Evolutionary conservation across 2,888 invertebrate species (phyloP).

Genomic region (Mycalesis mineus): DNA sequence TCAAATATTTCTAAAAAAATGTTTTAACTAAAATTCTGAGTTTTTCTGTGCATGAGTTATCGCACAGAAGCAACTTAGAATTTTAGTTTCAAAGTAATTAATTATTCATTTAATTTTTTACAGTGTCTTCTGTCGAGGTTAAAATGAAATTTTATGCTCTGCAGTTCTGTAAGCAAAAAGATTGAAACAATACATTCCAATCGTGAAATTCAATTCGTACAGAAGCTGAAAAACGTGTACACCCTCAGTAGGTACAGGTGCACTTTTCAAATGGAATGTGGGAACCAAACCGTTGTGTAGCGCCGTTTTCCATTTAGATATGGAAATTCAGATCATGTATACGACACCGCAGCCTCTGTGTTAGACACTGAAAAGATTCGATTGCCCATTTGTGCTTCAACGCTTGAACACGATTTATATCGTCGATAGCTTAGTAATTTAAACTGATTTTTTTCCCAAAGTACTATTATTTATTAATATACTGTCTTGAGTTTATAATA

Average conservation of each 20-base stretch:
- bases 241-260: conserved; percentile 62
- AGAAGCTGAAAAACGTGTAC: conserved; percentile 50
- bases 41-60: too few relatives aligned
- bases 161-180: background rate
- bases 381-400: conserved; percentile 6
- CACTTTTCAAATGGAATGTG: conserved; percentile 70
- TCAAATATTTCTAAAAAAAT: too few relatives aligned
- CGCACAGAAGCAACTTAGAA: too few relatives aligned
- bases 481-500: too few relatives aligned
- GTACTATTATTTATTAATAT: too few relatives aligned
- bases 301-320: conserved; percentile 74
- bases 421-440: background rate
- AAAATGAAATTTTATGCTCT: background rate
- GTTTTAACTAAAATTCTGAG: too few relatives aligned
- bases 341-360: conserved; percentile 45
- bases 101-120: too few relatives aligned
- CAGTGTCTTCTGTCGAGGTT: background rate
- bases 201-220: conserved; percentile 48
- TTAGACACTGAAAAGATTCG: conserved; percentile 52
- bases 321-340: conserved; percentile 66
- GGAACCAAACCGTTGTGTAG: conserved; percentile 69
- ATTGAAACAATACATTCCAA: conserved; percentile 48
- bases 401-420: background rate
- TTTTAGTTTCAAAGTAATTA: too few relatives aligned
- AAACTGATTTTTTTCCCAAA: too few relatives aligned